Conservation (phyloP, 2,888 invertebrate genomes). For the Amphimallon solstitiale region DNA sequence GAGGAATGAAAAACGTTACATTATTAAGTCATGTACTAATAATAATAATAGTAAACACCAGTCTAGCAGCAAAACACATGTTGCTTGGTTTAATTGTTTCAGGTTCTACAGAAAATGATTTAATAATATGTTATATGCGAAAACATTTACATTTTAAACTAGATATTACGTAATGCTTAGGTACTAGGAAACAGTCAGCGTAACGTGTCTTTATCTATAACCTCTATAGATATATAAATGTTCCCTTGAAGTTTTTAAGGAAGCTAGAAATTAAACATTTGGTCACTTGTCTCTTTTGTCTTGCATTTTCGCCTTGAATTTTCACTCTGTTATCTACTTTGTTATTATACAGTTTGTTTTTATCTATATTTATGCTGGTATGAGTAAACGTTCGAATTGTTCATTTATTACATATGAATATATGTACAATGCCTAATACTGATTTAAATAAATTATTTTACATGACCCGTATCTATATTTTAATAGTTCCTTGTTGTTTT, state of each 20-base stretch:
- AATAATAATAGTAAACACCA: not conserved
- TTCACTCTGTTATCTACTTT: conserved; percentile 42
- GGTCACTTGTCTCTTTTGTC: conserved; percentile 7
- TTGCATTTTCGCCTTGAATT: conserved; percentile 36
- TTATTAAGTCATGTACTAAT: conserved; percentile 9
- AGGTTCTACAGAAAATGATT: conserved; percentile 42
- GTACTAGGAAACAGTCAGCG: conserved; percentile 39
- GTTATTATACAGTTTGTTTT: conserved; percentile 9
- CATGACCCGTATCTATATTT: too few species aligned
- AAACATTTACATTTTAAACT: conserved; percentile 52
- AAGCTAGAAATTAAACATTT: conserved; percentile 23
- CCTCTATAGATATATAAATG: conserved; percentile 6
- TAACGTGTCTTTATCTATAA: conserved; percentile 28
- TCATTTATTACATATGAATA: conserved; percentile 15
- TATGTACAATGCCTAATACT: not conserved
- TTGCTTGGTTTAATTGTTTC: conserved; percentile 24
- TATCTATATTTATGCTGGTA: conserved; percentile 41
- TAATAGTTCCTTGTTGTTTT: too few species aligned
- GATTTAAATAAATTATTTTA: too few species aligned
- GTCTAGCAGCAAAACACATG: not conserved
- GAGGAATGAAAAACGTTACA: too few species aligned
- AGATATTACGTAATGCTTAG: conserved; percentile 42
- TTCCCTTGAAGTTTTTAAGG: conserved; percentile 29
- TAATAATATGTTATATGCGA: conserved; percentile 49
- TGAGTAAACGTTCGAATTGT: conserved; percentile 41